A percentile compares a stretch with the other conserved stretches of the same genome.
Evolutionary conservation across 2,888 invertebrate species (phyloP).

Genomic region (Pammene fasciana): DNA sequence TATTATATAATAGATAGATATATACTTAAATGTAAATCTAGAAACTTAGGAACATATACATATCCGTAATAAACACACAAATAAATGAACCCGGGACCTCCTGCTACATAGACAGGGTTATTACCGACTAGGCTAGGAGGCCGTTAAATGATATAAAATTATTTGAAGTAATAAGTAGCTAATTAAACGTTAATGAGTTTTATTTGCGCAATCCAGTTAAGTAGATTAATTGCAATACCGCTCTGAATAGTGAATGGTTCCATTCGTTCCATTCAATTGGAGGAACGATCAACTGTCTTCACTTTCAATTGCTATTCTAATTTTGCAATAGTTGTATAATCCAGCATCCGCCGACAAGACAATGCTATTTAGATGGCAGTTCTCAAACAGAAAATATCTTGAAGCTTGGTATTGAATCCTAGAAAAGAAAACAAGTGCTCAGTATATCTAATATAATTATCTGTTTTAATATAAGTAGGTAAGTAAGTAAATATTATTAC

Average conservation of each 20-base stretch:
- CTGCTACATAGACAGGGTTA: too few species aligned
- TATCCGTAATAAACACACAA: too few species aligned
- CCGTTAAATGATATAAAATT: too few species aligned
- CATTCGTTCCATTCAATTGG: conserved; percentile 38
- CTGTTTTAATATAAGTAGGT: too few species aligned
- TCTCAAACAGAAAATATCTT: not conserved
- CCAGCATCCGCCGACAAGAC: conserved; percentile 6
- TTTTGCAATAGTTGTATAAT: conserved; percentile 35
- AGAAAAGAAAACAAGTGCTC: too few species aligned
- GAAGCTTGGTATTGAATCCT: not conserved
- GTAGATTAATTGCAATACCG: conserved; percentile 28
- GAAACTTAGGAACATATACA: too few species aligned
- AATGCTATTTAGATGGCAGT: conserved; percentile 1
- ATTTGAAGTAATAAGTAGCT: not conserved
- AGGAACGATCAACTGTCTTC: conserved; percentile 37
- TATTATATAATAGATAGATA: too few species aligned
- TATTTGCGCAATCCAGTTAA: conserved; percentile 36
- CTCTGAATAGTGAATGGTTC: conserved; percentile 37
- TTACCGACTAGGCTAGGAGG: too few species aligned
- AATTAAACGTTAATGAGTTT: conserved; percentile 24
- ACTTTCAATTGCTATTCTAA: conserved; percentile 31
- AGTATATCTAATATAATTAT: too few species aligned
- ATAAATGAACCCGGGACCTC: too few species aligned
- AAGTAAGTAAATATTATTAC: too few species aligned
- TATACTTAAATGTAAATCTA: too few species aligned